Base-by-base conservation (phyloP, 2,888 invertebrate genomes). In the Rhodophaea formosa region DNA sequence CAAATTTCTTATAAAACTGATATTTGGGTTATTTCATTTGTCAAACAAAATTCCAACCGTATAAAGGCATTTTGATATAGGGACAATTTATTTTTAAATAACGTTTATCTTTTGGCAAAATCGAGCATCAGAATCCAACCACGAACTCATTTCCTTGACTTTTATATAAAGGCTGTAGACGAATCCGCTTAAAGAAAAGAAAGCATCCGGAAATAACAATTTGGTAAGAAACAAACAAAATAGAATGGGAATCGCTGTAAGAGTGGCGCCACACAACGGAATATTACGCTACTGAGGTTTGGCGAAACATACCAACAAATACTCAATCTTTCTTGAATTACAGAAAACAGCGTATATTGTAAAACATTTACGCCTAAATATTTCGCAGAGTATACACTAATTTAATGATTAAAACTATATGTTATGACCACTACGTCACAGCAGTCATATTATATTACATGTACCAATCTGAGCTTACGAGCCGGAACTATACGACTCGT, bases 191-290 rank as follows among this genome's bases (percentile, higher is more conserved):
- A 83, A 78, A 79, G 80, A 77, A 84, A 88, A 84, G 82, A 86
- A 88, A 86, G 75, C 80, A 82, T 74, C 70, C 87, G 88, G 89
- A 90, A 88, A 91, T 89, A 89, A 88, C 88, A 89, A 89, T 88
- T 89, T 88, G 73, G 80, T 79, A 81, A 83, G 86, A 87, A 86
- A 89, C 87, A 89, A 88, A 88, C 85, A 88, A 86, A 90, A 89
- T 82, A 81, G 83, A 81, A 79, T 77, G 79, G 75, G 84, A 85
- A 81, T 86, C 82, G 78, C 78, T 82, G 84, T 79, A 79, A 74
- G 72, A 84, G 79, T 79, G 5, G 39, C 1, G 8, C 6, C 39
- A 39, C 12, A 39, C 39, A 8, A n/a, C n/a, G 8, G 0, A 8
- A 39, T 39, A 12, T 39, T 39, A 39, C 39, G 39, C 39, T 3